Evolutionary conservation across 2,888 invertebrate species (phyloP).

Genomic region (Dryomyza anilis): DNA sequence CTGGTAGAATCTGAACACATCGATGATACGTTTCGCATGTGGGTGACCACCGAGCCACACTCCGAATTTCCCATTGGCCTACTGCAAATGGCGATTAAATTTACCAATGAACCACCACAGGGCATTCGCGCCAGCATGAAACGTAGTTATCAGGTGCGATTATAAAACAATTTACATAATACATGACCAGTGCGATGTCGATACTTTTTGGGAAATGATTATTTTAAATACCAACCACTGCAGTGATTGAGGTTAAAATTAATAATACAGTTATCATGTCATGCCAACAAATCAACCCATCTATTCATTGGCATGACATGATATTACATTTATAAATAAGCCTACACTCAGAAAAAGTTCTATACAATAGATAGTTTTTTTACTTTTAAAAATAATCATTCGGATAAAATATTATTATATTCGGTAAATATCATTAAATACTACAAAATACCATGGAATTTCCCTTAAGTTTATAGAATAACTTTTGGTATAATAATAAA

Average conservation of each 20-base stretch:
- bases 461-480: too few species aligned
- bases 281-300: too few species aligned
- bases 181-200: not conserved
- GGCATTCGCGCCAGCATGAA: constrained; percentile 93
- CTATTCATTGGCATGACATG: too few species aligned
- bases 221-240: not conserved
- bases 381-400: too few species aligned
- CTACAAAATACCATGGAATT: too few species aligned
- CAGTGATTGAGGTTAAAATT: not conserved
- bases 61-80: constrained; percentile 89
- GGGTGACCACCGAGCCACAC: constrained; percentile 96
- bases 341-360: too few species aligned
- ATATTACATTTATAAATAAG: too few species aligned
- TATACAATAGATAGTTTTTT: too few species aligned
- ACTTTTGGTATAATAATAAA: too few species aligned
- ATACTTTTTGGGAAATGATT: not conserved
- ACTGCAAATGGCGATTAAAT: constrained; percentile 92
- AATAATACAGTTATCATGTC: not conserved
- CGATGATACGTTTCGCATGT: constrained; percentile 83
- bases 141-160: constrained; percentile 79
- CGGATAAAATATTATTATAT: too few species aligned
- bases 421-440: too few species aligned
- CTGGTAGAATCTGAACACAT: constrained; percentile 83
- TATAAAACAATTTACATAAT: not conserved
- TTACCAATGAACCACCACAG: constrained; percentile 96